Percentiles rank a stretch among this genome's conserved stretches.
Evolutionary conservation across 2,797 vertebrate species (phyloP).

Genomic region (Babyrousa celebensis): DNA sequence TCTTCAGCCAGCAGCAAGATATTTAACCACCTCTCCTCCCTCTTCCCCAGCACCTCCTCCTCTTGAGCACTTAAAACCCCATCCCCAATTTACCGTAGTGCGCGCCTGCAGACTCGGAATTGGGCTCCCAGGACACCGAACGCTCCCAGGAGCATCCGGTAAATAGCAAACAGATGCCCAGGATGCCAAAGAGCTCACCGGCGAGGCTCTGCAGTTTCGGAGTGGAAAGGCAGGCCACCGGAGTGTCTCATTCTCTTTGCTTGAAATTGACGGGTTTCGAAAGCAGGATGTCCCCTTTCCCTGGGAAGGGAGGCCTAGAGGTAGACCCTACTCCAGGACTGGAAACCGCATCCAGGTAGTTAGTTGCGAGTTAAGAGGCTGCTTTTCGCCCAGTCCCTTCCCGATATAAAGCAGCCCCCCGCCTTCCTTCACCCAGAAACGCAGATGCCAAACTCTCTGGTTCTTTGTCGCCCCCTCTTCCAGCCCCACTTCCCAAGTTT

Average conservation of each 20-base stretch:
- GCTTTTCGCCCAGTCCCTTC: accelerated
- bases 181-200: background rate
- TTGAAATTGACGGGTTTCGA: background rate
- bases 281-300: background rate
- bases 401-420: background rate
- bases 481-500: background rate
- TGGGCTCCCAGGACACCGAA: background rate
- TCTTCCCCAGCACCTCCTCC: background rate
- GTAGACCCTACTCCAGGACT: background rate
- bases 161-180: constrained; percentile 77
- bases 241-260: background rate
- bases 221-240: background rate
- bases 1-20: background rate
- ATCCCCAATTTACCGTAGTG: background rate
- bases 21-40: background rate
- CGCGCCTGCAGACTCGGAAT: background rate
- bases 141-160: background rate
- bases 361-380: background rate
- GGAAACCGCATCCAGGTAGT: background rate
- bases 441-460: background rate
- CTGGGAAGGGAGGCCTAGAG: background rate
- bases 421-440: no score
- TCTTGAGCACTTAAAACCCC: no score
- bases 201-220: background rate
- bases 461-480: background rate